phyloP scores from a whole-genome alignment of 2,113 vertebrate species.

The Mormyrus lacerda region DNA sequence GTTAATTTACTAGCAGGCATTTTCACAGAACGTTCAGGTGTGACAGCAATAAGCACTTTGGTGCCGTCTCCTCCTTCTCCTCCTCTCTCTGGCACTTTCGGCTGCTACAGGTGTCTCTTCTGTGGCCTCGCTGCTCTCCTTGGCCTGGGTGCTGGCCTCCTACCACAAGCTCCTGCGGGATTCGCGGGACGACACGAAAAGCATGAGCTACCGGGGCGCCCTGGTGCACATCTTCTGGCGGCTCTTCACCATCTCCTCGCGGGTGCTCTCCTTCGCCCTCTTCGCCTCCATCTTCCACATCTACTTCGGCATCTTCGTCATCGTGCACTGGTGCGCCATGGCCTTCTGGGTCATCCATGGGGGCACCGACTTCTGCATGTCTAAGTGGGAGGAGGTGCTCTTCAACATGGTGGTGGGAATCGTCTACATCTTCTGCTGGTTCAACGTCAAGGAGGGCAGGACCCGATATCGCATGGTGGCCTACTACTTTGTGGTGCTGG shows the following conservation, averaged over 20 bases:
- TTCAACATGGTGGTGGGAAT: constrained; percentile 99
- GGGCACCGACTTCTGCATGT: constrained; percentile 99
- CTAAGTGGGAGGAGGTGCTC: constrained; percentile 99
- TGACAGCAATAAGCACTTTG: background rate
- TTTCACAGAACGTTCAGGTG: background rate
- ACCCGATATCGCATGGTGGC: constrained; percentile 95
- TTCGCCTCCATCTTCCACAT: constrained; percentile 99
- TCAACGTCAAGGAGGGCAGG: constrained; percentile 98
- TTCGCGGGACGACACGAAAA: constrained; percentile 98
- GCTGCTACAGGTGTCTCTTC: constrained; percentile 85
- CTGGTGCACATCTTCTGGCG: constrained; percentile 96
- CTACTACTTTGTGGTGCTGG: constrained; percentile 92
- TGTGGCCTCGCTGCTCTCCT: constrained; percentile 93
- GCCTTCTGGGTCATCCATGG: constrained; percentile 99
- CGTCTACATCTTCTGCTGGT: constrained; percentile 99
- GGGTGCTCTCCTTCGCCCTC: constrained; percentile 96
- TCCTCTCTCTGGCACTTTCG: background rate
- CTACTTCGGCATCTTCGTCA: constrained; percentile 99
- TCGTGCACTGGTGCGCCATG: constrained; percentile 99
- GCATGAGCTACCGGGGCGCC: constrained; percentile 98
- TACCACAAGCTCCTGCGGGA: constrained; percentile 99
- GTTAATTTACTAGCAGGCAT: background rate
- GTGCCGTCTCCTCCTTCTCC: background rate
- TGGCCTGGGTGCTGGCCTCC: constrained; percentile 99
- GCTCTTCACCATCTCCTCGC: constrained; percentile 96